Evolutionary conservation across 1,140 invertebrate genomes (phyloP), one percentile per base, ranked within the genome.

Genomic region (Apis florea): DNA sequence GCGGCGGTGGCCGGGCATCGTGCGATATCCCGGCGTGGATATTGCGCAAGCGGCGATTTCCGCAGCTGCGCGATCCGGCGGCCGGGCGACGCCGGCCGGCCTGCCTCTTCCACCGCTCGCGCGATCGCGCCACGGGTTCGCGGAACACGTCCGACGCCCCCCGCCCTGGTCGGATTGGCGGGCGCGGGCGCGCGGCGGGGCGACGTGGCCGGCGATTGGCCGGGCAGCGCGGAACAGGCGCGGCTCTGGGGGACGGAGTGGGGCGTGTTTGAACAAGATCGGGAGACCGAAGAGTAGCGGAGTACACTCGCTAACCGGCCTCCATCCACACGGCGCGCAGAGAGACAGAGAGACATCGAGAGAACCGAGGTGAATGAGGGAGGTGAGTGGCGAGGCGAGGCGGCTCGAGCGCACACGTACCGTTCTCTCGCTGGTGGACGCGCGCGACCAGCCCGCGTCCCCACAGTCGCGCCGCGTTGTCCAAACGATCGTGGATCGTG

Each of bases 231-330:
- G 31, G n/a, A n/a, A n/a, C 69, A 66, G 85, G 77, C 83, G 83
- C 77, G 72, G 58, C 67, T 56, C 15, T 0, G 2, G 1, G 3
- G 9, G 51, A n/a, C 1, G 10, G n/a, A 53, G 92, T 89, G 88
- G 93, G 91, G 88, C n/a, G 47, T 94, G 90, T 93, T 94, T 94
- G 92, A 93, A 93, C 92, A 94, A 93, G 91, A 90, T 90, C 88
- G 86, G 89, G 85, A 88, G 90, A 89, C 88, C 91, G 88, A 90
- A 91, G 92, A 92, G 91, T 90, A 88, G 87, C 91, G 85, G 91
- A 91, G 92, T 91, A 93, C 93, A 94, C 92, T 94, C 92, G 92
- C 89, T 90, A 89, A 91, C 89, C 92, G 91, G 93, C 91, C 89
- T 90, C 90, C 92, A 91, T 92, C 92, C 91, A 91, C 88, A 91